Base-by-base conservation (phyloP, 2,113 vertebrate species). In the Rhadina sibilatrix region DNA sequence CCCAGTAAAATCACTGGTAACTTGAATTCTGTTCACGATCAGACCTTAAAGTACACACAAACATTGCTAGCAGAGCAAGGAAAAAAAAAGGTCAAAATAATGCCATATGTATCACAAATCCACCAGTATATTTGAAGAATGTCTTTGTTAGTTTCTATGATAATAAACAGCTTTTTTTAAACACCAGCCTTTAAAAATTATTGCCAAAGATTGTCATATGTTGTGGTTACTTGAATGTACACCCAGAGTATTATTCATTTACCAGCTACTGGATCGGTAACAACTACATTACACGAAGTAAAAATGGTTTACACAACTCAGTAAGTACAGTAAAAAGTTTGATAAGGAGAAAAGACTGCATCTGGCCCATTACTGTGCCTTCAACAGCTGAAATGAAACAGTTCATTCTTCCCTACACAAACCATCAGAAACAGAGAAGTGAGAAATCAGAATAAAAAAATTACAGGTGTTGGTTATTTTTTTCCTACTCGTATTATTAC, bases 161-260 rank as follows among this genome's bases (percentile, higher is more conserved):
- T 33, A 72, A 69, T 47, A 80, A 76, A 30, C 10, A 47, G 30
- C 11, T 77, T 33, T 86, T 47, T 3, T 38, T 89, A 38, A 86
- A 33, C 27, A 71, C 10, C 27, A 83, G 30, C 23, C 27, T 83
- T 76, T 68, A 49, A 31, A 47, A 30, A 18, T 10, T n/a, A 24
- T 22, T 56, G 40, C 20, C 0, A 1, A 22, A 76, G 15, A 37
- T n/a, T 2, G 33, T 31, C 3, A 0, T 33, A 60, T 11, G 22
- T 69, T 66, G n/a, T 71, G 66, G 31, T 42, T 23, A 64, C 6
- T 35, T 63, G 49, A 87, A 81, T 8, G 6, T 52, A 86, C 35
- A 64, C 6, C 1, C 13, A 42, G 42, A 47, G 38, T 30, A 49
- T 10, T 37, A 30, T 9, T 89, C 6, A 30, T 72, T 90, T 72